phyloP scores from a whole-genome alignment of 2,113 vertebrate species.

The Pungitius pungitius region DNA sequence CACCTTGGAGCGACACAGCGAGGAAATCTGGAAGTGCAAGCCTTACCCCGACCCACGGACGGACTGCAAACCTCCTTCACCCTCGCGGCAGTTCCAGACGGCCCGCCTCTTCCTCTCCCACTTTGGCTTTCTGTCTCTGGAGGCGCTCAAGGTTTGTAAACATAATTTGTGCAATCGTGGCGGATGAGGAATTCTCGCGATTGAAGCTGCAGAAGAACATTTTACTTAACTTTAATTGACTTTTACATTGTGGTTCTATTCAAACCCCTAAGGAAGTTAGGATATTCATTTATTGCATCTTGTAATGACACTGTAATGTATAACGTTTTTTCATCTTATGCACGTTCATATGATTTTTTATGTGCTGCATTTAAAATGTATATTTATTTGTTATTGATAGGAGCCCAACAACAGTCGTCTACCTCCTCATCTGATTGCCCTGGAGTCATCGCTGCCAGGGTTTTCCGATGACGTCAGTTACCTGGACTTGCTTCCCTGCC shows the following conservation, averaged over 20 bases:
- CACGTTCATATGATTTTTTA: neutral
- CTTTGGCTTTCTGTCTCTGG: constrained; percentile 94
- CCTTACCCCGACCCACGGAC: constrained; percentile 89
- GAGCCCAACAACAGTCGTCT: constrained; percentile 94
- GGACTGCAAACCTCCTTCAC: constrained; percentile 90
- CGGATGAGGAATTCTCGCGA: neutral
- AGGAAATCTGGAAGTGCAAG: constrained; percentile 87
- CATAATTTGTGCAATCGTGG: neutral
- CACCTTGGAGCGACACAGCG: constrained; percentile 86
- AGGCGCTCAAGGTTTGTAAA: constrained; percentile 88
- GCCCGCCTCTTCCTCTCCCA: constrained; percentile 96
- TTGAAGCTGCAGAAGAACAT: neutral
- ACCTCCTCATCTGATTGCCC: constrained; percentile 95
- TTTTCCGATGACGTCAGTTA: constrained; percentile 96
- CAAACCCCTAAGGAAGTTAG: neutral
- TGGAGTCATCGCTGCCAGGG: constrained; percentile 90
- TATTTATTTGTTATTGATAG: constrained; percentile 65
- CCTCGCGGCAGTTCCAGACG: constrained; percentile 95
- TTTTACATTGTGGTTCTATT: neutral
- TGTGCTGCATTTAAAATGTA: neutral
- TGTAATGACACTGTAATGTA: neutral
- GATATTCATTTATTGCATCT: neutral
- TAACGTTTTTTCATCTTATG: neutral
- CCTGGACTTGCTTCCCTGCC: constrained; percentile 92
- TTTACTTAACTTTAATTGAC: neutral